Percentiles rank a stretch among this genome's conserved stretches.
phyloP scores from a whole-genome alignment of 2,888 invertebrate species.

The Pogonocherus hispidulus region DNA sequence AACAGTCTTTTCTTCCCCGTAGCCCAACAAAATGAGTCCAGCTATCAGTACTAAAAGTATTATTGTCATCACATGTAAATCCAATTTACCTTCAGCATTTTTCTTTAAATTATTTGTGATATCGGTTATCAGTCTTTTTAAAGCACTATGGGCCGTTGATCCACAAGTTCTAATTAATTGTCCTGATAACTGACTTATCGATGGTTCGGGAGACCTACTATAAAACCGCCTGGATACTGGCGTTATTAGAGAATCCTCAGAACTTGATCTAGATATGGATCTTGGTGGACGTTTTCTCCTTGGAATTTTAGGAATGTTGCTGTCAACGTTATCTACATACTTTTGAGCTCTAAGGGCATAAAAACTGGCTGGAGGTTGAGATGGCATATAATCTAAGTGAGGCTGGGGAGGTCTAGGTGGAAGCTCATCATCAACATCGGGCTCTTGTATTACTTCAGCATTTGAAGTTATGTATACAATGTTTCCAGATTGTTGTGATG shows the following conservation, averaged over 20 bases:
- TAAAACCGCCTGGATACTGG: slow-evolving; percentile 45
- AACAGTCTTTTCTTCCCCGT: slow-evolving; percentile 76
- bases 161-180: slow-evolving; percentile 81
- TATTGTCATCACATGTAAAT: slow-evolving; percentile 82
- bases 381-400: slow-evolving; percentile 60
- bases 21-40: slow-evolving; percentile 81
- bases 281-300: slow-evolving; percentile 70
- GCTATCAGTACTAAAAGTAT: slow-evolving; percentile 85
- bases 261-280: slow-evolving; percentile 57
- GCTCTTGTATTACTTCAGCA: slow-evolving; percentile 50
- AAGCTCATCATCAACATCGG: slow-evolving; percentile 61
- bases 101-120: slow-evolving; percentile 74
- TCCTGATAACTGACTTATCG: slow-evolving; percentile 78
- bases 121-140: slow-evolving; percentile 79
- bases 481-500: slow-evolving; percentile 59
- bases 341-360: slow-evolving; percentile 64
- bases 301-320: slow-evolving; percentile 66
- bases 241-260: slow-evolving; percentile 55
- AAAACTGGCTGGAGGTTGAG: slow-evolving; percentile 67
- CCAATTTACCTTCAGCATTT: slow-evolving; percentile 77
- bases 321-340: slow-evolving; percentile 60
- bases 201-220: slow-evolving; percentile 72
- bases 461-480: slow-evolving; percentile 9
- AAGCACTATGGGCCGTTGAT: slow-evolving; percentile 74
- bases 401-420: slow-evolving; percentile 68